phyloP scores from a whole-genome alignment of 35 echinoderm and acorn worm genomes.

The Ophiothrix spiculata region DNA sequence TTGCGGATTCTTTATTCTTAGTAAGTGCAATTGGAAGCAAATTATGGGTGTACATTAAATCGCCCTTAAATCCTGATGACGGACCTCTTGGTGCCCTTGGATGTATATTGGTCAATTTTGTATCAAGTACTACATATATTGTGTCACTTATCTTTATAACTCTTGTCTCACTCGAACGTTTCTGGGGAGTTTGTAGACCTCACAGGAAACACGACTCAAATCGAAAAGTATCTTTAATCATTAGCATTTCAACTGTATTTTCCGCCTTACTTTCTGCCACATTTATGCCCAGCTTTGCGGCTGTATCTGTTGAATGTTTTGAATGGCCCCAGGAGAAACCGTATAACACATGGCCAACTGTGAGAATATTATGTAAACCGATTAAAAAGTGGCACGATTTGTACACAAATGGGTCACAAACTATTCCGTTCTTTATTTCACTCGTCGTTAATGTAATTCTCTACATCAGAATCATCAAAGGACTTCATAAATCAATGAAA shows the following conservation, averaged over 20 bases:
- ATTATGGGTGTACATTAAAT: slow-evolving; percentile 40
- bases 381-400: slow-evolving; percentile 13
- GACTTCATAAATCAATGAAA: slow-evolving; percentile 35
- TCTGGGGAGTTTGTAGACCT: slow-evolving; percentile 38
- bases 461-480: slow-evolving; percentile 40
- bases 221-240: slow-evolving; percentile 2
- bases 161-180: slow-evolving; percentile 46
- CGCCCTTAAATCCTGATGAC: slow-evolving; percentile 19
- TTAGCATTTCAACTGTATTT: slow-evolving; percentile 25
- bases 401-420: slow-evolving; percentile 43
- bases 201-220: slow-evolving; percentile 26
- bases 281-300: slow-evolving; percentile 24
- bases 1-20: slow-evolving; percentile 58
- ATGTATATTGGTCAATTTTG: slow-evolving; percentile 37
- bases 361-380: slow-evolving; percentile 3
- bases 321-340: slow-evolving; percentile 26
- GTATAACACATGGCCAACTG: neutral
- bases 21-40: slow-evolving; percentile 50
- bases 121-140: slow-evolving; percentile 44
- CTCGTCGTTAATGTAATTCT: slow-evolving; percentile 29
- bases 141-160: slow-evolving; percentile 60
- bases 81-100: neutral
- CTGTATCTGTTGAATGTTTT: slow-evolving; percentile 16
- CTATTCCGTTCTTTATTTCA: slow-evolving; percentile 48
- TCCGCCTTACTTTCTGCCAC: slow-evolving; percentile 18